phyloP scores from a whole-genome alignment of 92 coral and sea anemone genomes.

The Porites divaricata region DNA sequence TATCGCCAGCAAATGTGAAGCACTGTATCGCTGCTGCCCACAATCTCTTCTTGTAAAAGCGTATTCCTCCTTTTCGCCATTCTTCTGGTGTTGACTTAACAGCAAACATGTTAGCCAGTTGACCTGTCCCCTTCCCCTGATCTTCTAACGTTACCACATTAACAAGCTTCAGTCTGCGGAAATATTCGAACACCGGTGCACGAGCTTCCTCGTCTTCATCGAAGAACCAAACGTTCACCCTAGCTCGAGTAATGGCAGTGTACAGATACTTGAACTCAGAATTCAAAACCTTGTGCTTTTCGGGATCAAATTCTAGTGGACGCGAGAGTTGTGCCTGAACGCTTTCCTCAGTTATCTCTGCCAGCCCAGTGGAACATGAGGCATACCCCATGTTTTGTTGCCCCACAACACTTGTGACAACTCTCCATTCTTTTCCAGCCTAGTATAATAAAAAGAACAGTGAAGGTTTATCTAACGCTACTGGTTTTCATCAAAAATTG shows the following conservation, averaged over 20 bases:
- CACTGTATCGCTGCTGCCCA: slow-evolving; percentile 74
- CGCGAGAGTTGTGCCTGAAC: slow-evolving; percentile 31
- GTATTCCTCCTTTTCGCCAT: slow-evolving; percentile 69
- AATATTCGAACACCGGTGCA: slow-evolving; percentile 76
- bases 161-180: slow-evolving; percentile 58
- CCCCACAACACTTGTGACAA: slow-evolving; percentile 50
- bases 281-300: slow-evolving; percentile 71
- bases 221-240: slow-evolving; percentile 82
- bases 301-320: slow-evolving; percentile 72
- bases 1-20: slow-evolving; percentile 66
- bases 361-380: slow-evolving; percentile 45
- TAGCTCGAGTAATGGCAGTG: slow-evolving; percentile 80
- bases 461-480: neutral
- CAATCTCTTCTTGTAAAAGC: slow-evolving; percentile 65
- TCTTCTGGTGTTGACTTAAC: slow-evolving; percentile 66
- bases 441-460: neutral
- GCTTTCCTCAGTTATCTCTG: slow-evolving; percentile 55
- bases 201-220: slow-evolving; percentile 72
- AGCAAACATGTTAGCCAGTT: slow-evolving; percentile 68
- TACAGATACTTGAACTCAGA: slow-evolving; percentile 81
- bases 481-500: no score
- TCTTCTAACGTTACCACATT: slow-evolving; percentile 54
- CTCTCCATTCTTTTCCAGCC: slow-evolving; percentile 79
- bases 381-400: slow-evolving; percentile 4
- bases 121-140: slow-evolving; percentile 15